phyloP scores from a whole-genome alignment of 1,140 invertebrate genomes.

The Diploscapter pachys region DNA sequence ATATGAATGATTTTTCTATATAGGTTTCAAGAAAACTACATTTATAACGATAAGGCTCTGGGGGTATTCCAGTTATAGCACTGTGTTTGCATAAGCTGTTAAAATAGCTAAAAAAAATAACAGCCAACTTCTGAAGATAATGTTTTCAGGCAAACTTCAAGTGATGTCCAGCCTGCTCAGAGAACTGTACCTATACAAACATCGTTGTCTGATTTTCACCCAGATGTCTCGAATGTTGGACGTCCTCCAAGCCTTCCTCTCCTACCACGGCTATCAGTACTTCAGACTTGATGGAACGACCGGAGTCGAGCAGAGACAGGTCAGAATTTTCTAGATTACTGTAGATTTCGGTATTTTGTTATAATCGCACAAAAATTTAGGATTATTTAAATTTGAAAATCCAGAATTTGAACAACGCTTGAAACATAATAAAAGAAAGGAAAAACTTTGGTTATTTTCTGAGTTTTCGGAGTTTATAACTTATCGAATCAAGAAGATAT shows the following conservation, averaged over 20 bases:
- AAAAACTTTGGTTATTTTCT: too few species aligned
- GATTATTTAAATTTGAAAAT: too few species aligned
- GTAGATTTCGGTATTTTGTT: neutral
- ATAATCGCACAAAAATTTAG: too few species aligned
- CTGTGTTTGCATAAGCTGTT: too few species aligned
- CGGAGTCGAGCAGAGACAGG: constrained; percentile 86
- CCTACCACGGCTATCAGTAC: constrained; percentile 94
- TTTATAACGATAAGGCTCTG: neutral
- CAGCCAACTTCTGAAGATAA: neutral
- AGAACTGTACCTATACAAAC: constrained; percentile 75
- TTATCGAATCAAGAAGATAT: too few species aligned
- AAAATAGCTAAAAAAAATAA: neutral
- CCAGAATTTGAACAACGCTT: too few species aligned
- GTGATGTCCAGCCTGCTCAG: constrained; percentile 77
- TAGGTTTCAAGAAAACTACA: neutral
- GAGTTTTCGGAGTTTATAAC: too few species aligned
- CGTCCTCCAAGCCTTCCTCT: constrained; percentile 92
- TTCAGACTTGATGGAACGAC: constrained; percentile 92
- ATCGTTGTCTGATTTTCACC: constrained; percentile 95
- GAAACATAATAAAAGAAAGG: too few species aligned
- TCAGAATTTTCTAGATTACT: constrained; percentile 51
- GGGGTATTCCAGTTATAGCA: too few species aligned
- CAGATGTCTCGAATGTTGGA: constrained; percentile 99
- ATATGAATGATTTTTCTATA: neutral
- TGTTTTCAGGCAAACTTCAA: constrained; percentile 65